These are phyloP conservation scores for Galeopterus variegatus DNA, from an alignment of 2,113 vertebrate genomes.

Conservation along the genomic window DNA sequence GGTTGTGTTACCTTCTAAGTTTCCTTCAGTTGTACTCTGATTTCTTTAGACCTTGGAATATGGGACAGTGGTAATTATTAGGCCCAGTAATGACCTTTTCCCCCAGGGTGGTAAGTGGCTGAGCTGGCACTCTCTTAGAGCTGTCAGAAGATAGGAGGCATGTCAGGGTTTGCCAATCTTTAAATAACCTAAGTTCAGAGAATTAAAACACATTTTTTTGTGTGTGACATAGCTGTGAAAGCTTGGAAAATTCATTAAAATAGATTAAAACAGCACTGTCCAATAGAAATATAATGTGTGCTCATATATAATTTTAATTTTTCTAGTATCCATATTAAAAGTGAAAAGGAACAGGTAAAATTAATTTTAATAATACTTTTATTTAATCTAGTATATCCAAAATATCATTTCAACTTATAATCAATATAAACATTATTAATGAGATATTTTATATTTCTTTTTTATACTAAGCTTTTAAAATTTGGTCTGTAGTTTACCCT, in stretches of 20 bases:
- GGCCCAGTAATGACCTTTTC: background rate
- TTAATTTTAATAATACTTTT: background rate
- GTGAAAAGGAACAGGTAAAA: background rate
- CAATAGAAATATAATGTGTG: background rate
- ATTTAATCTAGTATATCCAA: background rate
- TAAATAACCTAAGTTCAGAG: background rate
- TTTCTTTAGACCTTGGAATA: slow-evolving; percentile 8
- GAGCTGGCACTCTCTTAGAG: background rate
- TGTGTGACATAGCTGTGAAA: background rate
- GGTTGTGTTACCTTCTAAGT: slow-evolving; percentile 18
- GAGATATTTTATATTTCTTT: background rate
- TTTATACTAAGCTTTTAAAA: background rate
- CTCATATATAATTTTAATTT: background rate
- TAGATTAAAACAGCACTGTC: background rate
- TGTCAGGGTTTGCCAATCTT: background rate
- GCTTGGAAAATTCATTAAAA: background rate
- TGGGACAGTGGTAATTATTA: background rate
- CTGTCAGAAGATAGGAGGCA: background rate
- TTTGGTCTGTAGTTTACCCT: background rate
- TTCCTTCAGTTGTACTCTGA: slow-evolving; percentile 17
- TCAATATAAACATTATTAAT: slow-evolving; percentile 8
- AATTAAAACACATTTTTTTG: background rate
- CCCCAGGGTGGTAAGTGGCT: background rate
- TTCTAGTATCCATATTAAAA: slow-evolving; percentile 28
- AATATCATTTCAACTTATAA: background rate